Conservation (phyloP, 1,140 invertebrate species). For the Eufriesea mexicana region DNA sequence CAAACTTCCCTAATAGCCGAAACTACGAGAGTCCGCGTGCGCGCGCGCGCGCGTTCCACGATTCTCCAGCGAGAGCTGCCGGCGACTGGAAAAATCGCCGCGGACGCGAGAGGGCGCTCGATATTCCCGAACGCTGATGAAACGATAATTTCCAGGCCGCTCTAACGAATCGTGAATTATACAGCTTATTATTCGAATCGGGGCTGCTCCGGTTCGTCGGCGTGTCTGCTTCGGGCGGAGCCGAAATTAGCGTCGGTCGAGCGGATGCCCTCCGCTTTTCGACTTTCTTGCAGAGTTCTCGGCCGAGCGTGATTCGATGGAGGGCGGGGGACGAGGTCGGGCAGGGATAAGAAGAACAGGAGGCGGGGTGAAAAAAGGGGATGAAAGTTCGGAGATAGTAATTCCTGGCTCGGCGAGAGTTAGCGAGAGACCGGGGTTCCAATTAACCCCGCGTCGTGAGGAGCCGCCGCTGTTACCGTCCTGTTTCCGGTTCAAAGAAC, state of each 20-base stretch:
- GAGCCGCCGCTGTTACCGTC: too few relatives aligned
- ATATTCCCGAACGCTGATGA: conserved; percentile 3
- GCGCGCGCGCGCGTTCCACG: neutral
- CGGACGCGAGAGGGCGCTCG: neutral
- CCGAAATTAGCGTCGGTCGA: conserved; percentile 62
- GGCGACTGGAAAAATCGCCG: neutral
- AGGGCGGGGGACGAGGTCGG: too few relatives aligned
- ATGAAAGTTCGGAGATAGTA: conserved; percentile 66
- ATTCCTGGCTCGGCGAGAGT: conserved; percentile 69
- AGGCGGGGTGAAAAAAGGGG: conserved; percentile 37
- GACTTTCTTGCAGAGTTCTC: conserved; percentile 59
- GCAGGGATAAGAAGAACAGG: conserved; percentile 47
- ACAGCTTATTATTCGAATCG: conserved; percentile 44
- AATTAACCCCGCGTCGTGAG: conserved; percentile 63
- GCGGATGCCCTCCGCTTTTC: conserved; percentile 48
- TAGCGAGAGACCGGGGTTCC: conserved; percentile 43
- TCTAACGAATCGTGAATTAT: conserved; percentile 51
- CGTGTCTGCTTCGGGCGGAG: conserved; percentile 25
- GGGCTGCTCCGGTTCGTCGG: neutral
- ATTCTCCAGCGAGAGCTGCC: neutral
- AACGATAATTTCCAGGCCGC: conserved; percentile 17
- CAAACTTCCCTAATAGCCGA: conserved; percentile 69
- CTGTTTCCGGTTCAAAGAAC: neutral
- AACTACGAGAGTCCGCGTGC: conserved; percentile 59
- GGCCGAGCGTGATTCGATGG: conserved; percentile 30